phyloP scores from a whole-genome alignment of 1,140 invertebrate genomes.

The Ceratosolen solmsi region DNA sequence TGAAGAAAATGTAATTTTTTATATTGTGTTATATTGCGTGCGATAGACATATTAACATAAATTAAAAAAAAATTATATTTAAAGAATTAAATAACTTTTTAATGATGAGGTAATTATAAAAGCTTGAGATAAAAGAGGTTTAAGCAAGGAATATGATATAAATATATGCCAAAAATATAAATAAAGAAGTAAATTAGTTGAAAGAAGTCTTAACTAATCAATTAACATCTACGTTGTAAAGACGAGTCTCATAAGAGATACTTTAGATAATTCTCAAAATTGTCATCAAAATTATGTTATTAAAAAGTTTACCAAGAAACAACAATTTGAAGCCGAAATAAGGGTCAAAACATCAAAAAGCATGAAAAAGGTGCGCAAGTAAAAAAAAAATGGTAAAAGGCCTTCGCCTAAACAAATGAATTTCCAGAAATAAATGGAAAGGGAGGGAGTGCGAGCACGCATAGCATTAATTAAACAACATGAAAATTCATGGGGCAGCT shows the following conservation, averaged over 20 bases:
- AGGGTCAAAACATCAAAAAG: too few relatives aligned
- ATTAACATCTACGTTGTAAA: neutral
- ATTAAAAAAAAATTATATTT: too few relatives aligned
- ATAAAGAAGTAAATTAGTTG: neutral
- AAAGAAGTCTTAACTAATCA: neutral
- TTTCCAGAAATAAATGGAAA: conserved; percentile 35
- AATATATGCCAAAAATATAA: too few relatives aligned
- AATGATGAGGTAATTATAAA: too few relatives aligned
- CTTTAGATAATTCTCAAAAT: neutral
- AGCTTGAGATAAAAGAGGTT: too few relatives aligned
- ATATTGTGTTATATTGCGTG: too few relatives aligned
- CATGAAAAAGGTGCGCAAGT: neutral
- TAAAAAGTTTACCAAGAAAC: conserved; percentile 11
- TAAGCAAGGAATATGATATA: too few relatives aligned
- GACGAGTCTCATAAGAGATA: neutral
- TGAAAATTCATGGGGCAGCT: conserved; percentile 44
- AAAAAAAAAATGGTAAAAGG: neutral
- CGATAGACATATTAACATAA: too few relatives aligned
- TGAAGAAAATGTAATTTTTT: too few relatives aligned
- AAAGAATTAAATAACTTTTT: too few relatives aligned
- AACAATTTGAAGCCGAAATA: neutral
- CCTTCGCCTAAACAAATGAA: conserved; percentile 23
- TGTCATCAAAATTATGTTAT: conserved; percentile 18
- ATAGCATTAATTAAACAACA: conserved; percentile 38
- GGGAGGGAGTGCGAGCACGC: neutral